Percentiles rank a stretch among this genome's conserved stretches.
phyloP scores from a whole-genome alignment of 2,888 invertebrate species.

The Tetragonula carbonaria region DNA sequence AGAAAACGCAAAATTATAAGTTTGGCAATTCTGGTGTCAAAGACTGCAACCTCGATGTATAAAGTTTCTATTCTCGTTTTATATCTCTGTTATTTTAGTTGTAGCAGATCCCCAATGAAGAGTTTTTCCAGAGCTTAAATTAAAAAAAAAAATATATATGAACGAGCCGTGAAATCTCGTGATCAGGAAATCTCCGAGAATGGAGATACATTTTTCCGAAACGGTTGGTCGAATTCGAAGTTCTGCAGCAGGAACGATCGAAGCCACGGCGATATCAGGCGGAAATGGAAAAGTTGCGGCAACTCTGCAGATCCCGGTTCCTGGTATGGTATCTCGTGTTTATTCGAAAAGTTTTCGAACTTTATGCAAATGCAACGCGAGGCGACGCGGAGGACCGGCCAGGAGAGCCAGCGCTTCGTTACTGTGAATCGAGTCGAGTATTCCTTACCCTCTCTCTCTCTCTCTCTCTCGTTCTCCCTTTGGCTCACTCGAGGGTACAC shows the following conservation, averaged over 20 bases:
- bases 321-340: constrained; percentile 65
- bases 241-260: background rate
- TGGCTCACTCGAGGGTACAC: constrained; percentile 57
- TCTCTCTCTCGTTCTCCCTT: constrained; percentile 19
- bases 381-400: constrained; percentile 6
- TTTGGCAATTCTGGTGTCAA: no score
- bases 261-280: background rate
- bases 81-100: no score
- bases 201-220: background rate
- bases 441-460: constrained; percentile 39
- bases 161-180: background rate
- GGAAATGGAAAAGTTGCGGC: constrained; percentile 71
- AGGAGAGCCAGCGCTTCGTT: constrained; percentile 62
- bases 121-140: no score
- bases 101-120: no score
- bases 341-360: constrained; percentile 71
- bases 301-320: constrained; percentile 32
- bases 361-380: constrained; percentile 69
- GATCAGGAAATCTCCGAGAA: background rate
- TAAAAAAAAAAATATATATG: no score
- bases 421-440: constrained; percentile 69
- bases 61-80: no score
- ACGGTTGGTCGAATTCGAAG: background rate
- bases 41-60: no score
- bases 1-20: no score